These are phyloP conservation scores for Aphelinus atriplicis DNA, from an alignment of 1,140 invertebrate genomes.

Conservation along the genomic window DNA sequence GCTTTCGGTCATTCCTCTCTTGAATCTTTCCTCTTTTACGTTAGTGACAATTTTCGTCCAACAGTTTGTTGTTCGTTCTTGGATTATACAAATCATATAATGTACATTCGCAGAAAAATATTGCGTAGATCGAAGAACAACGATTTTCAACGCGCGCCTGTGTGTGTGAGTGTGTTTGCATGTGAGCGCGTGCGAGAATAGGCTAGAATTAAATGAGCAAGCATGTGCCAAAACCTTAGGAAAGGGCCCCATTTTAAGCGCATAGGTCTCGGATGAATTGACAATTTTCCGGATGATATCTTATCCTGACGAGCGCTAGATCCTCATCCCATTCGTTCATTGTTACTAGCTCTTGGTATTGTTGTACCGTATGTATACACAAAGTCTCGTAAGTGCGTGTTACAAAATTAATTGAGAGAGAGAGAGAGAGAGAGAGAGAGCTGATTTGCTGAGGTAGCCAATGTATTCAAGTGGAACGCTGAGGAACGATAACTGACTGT, in stretches of 20 bases:
- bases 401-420: neutral
- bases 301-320: neutral
- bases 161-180: neutral
- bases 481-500: neutral
- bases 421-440: neutral
- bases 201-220: neutral
- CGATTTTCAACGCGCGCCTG: constrained; percentile 1
- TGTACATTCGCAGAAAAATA: neutral
- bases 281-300: neutral
- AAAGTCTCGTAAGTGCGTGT: constrained; percentile 3
- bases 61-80: neutral
- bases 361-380: constrained; percentile 26
- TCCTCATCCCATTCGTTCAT: constrained; percentile 9
- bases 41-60: too few relatives aligned
- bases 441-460: constrained; percentile 19
- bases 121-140: constrained; percentile 11
- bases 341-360: constrained; percentile 26
- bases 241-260: neutral
- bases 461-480: neutral
- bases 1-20: too few relatives aligned
- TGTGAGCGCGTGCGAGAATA: neutral
- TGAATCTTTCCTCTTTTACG: too few relatives aligned
- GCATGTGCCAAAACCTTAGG: constrained; percentile 30
- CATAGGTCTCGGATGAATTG: neutral
- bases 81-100: neutral